phyloP scores from a whole-genome alignment of 1,140 invertebrate genomes.

The Macrocentrus cingulum region DNA sequence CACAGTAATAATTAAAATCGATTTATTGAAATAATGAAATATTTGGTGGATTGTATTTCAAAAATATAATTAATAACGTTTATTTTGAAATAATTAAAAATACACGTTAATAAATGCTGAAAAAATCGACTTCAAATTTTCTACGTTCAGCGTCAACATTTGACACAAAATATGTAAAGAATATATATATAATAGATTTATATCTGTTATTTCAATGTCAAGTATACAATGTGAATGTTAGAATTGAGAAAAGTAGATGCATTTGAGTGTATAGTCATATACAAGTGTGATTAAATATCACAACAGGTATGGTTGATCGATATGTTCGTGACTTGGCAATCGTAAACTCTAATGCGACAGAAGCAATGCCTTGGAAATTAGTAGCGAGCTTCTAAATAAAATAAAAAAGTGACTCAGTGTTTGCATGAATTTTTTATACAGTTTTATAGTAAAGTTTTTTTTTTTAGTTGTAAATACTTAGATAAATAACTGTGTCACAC shows the following conservation, averaged over 20 bases:
- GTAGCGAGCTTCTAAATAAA: background rate
- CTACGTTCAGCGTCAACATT: constrained; percentile 17
- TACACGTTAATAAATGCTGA: background rate
- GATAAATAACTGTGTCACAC: constrained; percentile 32
- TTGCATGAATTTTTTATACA: constrained; percentile 44
- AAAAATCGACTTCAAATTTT: background rate
- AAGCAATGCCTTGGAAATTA: constrained; percentile 3
- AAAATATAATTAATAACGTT: background rate
- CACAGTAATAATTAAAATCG: too few relatives aligned
- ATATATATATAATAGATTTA: constrained; percentile 1
- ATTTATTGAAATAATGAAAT: too few relatives aligned
- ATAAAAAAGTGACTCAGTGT: background rate
- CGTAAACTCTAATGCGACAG: too few relatives aligned
- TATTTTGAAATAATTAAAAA: background rate
- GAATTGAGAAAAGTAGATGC: background rate
- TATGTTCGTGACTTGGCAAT: too few relatives aligned
- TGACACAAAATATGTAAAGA: too few relatives aligned
- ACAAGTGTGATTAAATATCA: too few relatives aligned
- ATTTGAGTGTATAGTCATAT: too few relatives aligned
- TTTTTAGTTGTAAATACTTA: too few relatives aligned
- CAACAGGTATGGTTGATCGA: too few relatives aligned
- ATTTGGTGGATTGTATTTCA: too few relatives aligned
- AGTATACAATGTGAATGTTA: constrained; percentile 12
- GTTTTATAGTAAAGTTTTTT: too few relatives aligned
- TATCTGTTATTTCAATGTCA: background rate